Percentiles rank a stretch among this genome's conserved stretches.
Conservation (phyloP, 1,140 invertebrate genomes). For the Bombus huntii region DNA sequence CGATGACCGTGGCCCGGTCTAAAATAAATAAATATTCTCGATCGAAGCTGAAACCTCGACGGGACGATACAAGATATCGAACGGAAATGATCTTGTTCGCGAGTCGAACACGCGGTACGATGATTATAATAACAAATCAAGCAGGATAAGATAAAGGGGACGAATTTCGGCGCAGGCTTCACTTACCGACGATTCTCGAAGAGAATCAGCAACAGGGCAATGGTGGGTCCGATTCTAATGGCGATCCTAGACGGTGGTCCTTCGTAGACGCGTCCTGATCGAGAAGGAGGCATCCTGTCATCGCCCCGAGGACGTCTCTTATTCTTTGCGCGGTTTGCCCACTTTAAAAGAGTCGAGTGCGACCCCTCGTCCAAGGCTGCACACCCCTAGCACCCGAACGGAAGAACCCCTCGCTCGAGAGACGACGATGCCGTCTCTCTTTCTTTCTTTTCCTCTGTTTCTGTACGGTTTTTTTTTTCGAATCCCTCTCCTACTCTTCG, state of each 20-base stretch:
- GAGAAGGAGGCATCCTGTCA: slow-evolving; percentile 81
- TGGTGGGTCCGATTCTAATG: slow-evolving; percentile 63
- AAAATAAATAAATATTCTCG: slow-evolving; percentile 34
- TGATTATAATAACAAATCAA: slow-evolving; percentile 19
- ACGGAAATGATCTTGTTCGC: background rate
- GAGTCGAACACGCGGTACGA: background rate
- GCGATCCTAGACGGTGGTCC: slow-evolving; percentile 72
- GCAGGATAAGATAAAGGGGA: slow-evolving; percentile 39
- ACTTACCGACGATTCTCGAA: slow-evolving; percentile 77
- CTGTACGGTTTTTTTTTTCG: slow-evolving; percentile 28
- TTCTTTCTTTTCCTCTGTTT: slow-evolving; percentile 34
- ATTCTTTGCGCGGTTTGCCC: slow-evolving; percentile 70
- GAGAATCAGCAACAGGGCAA: slow-evolving; percentile 71
- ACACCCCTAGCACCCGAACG: slow-evolving; percentile 76
- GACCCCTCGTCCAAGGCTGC: slow-evolving; percentile 66
- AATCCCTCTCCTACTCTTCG: slow-evolving; percentile 57
- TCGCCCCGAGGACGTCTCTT: slow-evolving; percentile 76
- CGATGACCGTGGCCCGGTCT: background rate
- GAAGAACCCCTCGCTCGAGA: slow-evolving; percentile 70
- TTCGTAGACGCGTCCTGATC: slow-evolving; percentile 76
- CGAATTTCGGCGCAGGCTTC: background rate
- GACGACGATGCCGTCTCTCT: slow-evolving; percentile 38
- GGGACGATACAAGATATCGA: slow-evolving; percentile 4
- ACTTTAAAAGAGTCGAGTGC: slow-evolving; percentile 70
- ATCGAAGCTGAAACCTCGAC: background rate